phyloP scores from a whole-genome alignment of 2,888 invertebrate species.

The Andrena haemorrhoa region DNA sequence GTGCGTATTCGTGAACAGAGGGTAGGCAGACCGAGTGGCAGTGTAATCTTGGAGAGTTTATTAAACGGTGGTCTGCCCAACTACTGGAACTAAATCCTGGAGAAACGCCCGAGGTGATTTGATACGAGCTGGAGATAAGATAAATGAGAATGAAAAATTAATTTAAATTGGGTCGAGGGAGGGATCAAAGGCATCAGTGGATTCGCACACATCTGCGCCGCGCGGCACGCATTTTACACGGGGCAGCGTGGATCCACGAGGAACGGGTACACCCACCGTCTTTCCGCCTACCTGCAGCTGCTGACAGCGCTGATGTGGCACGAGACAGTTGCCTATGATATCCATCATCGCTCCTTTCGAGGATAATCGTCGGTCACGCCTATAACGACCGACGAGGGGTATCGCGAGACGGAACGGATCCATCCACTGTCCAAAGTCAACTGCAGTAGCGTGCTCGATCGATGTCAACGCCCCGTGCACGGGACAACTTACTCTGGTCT shows the following conservation, averaged over 20 bases:
- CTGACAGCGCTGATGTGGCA: constrained; percentile 77
- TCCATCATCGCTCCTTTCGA: constrained; percentile 80
- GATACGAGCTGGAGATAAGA: constrained; percentile 4
- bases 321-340: constrained; percentile 80
- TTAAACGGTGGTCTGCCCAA: not conserved
- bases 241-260: constrained; percentile 24
- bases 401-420: constrained; percentile 38
- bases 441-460: constrained; percentile 19
- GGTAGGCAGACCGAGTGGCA: too few species aligned
- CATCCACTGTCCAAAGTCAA: constrained; percentile 15
- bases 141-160: not conserved
- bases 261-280: constrained; percentile 62
- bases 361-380: constrained; percentile 81
- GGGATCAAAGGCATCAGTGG: constrained; percentile 28
- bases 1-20: too few species aligned
- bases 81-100: not conserved
- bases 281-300: constrained; percentile 76
- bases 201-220: constrained; percentile 34
- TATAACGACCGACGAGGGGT: constrained; percentile 65
- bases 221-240: constrained; percentile 36
- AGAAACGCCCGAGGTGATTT: not conserved
- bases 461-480: constrained; percentile 31
- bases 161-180: not conserved
- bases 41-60: too few species aligned
- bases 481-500: constrained; percentile 41